phyloP scores from a whole-genome alignment of 2,797 vertebrate genomes.

The Leptatherina wallacei region DNA sequence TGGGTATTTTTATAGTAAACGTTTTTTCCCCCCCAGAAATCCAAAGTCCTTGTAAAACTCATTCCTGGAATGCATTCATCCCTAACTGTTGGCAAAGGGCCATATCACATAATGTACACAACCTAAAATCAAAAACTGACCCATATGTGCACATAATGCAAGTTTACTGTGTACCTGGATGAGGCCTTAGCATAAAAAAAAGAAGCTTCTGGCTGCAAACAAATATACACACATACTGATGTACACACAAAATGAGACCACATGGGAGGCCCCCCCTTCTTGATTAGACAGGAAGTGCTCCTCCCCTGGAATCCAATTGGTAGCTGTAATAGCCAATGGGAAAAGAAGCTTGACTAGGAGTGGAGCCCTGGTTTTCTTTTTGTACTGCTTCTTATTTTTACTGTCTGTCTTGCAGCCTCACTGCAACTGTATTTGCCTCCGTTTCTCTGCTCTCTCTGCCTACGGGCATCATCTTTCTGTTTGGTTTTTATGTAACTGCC shows the following conservation, averaged over 20 bases:
- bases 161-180: not conserved
- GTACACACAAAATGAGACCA: constrained; percentile 24
- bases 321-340: constrained; percentile 54
- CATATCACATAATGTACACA: constrained; percentile 44
- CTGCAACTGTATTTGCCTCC: constrained; percentile 7
- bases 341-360: constrained; percentile 47
- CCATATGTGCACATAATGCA: not conserved
- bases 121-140: constrained; percentile 10
- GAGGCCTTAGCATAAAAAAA: not conserved
- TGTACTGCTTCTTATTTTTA: constrained; percentile 48
- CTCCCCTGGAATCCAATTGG: constrained; percentile 72
- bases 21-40: constrained; percentile 21
- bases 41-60: constrained; percentile 30
- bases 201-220: constrained; percentile 15
- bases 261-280: constrained; percentile 29
- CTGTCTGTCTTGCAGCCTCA: constrained; percentile 23
- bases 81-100: constrained; percentile 22
- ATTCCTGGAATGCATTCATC: constrained; percentile 47
- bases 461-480: constrained; percentile 50
- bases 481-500: constrained; percentile 51
- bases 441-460: constrained; percentile 25
- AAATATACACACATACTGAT: constrained; percentile 24
- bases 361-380: constrained; percentile 51
- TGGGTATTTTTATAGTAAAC: constrained; percentile 34
- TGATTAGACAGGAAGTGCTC: constrained; percentile 67